A percentile compares a stretch with the other conserved stretches of the same genome.
phyloP scores from a whole-genome alignment of 2,888 invertebrate genomes.

The Amiota minor region DNA sequence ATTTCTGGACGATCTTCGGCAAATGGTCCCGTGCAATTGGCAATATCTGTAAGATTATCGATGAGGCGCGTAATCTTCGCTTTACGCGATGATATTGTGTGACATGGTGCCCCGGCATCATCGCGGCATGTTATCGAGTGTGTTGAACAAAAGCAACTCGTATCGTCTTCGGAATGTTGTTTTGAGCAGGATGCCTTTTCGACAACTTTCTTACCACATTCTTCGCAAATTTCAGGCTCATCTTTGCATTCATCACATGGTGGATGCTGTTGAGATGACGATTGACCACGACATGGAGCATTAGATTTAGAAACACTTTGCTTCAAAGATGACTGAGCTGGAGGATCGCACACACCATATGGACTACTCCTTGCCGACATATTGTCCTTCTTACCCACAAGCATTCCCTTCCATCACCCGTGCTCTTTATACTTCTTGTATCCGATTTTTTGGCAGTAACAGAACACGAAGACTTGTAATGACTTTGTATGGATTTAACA shows the following conservation, averaged over 20 bases:
- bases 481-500: too few relatives aligned
- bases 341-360: too few relatives aligned
- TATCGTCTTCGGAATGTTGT: background rate
- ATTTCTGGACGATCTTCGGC: constrained; percentile 36
- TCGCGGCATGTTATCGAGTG: background rate
- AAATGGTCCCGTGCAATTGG: constrained; percentile 29
- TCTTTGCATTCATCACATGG: background rate
- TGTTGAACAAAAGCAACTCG: constrained; percentile 18
- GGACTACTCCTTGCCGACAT: too few relatives aligned
- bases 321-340: too few relatives aligned
- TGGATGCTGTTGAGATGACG: too few relatives aligned
- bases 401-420: too few relatives aligned
- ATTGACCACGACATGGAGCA: too few relatives aligned
- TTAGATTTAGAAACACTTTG: too few relatives aligned
- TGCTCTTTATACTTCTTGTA: too few relatives aligned
- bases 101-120: background rate
- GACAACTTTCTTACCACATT: background rate
- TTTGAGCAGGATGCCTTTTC: background rate
- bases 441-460: too few relatives aligned
- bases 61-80: constrained; percentile 43
- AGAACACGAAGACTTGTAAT: too few relatives aligned
- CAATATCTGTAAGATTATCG: constrained; percentile 36
- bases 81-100: constrained; percentile 31
- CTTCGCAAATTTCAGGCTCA: background rate
- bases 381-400: too few relatives aligned